Base-by-base conservation (phyloP, 2,888 invertebrate genomes). In the Scaptomyza cyrtandrae region DNA sequence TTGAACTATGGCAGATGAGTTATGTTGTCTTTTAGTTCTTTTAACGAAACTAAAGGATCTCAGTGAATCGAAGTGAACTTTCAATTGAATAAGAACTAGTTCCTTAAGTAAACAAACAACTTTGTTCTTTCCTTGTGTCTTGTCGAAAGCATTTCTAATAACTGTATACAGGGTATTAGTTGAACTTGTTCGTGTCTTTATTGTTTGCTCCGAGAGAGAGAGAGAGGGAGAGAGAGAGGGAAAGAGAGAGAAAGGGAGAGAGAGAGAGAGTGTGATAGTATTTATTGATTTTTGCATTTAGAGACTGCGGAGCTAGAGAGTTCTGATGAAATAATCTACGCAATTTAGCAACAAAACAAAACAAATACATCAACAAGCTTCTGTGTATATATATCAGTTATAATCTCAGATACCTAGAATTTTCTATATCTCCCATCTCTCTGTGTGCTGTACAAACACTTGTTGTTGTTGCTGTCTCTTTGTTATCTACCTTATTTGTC, bases 231-330 rank as follows among this genome's bases (percentile, higher is more conserved):
- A 9, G 31, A 27, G 37, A 9, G 14, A 31, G 14, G 2, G 9
- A n/a, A 2, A 35, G 10, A 35, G 9, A 31, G 6, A 6, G 7
- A 9, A n/a, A n/a, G n/a, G 31, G 37, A 9, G 14, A 31, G 14
- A 3, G 9, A n/a, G 19, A 35, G 10, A 35, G 9, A 31, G 6
- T 0, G 7, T 1, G 31, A 35, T 37, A 14, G 14, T 43, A 35
- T 57, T 44, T 75, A 73, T 75, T 75, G 78, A 75, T 75, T 54
- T 78, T 74, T 50, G 68, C 62, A 75, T 60, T 75, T 75, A 75
- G 77, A 50, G 55, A 44, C 78, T 58, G 56, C 41, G 41, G 54
- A 29, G 29, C 6, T 33, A 46, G 33, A 54, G 53, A 48, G 56
- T 68, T 78, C 78, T 74, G 78, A 78, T 75, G 68, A 75, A 63